phyloP scores from a whole-genome alignment of 2,113 vertebrate genomes.

The Thymallus thymallus region DNA sequence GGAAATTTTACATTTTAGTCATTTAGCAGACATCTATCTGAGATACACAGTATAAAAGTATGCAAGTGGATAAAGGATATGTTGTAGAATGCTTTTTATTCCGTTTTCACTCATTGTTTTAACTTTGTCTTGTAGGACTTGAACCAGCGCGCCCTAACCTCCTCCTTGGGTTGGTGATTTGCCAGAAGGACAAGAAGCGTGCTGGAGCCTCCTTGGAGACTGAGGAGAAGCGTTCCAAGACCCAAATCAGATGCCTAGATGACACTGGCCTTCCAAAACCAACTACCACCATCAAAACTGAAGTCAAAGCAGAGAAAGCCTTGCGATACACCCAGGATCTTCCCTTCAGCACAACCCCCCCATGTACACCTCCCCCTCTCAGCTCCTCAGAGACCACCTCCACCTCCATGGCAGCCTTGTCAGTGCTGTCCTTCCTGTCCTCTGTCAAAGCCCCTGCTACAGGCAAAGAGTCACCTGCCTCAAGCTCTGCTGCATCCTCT shows the following conservation, averaged over 20 bases:
- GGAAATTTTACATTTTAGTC: neutral
- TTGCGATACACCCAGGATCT: constrained; percentile 69
- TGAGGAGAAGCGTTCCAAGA: constrained; percentile 85
- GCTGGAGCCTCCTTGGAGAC: constrained; percentile 61
- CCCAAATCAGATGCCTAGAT: constrained; percentile 69
- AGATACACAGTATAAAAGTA: neutral
- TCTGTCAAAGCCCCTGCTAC: constrained; percentile 72
- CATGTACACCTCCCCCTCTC: constrained; percentile 81
- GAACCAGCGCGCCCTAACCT: constrained; percentile 94
- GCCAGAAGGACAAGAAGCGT: constrained; percentile 90
- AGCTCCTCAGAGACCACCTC: constrained; percentile 64
- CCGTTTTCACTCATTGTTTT: neutral
- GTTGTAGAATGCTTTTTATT: constrained; percentile 11
- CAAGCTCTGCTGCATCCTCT: constrained; percentile 40
- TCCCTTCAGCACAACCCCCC: constrained; percentile 78
- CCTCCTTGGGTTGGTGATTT: constrained; percentile 92
- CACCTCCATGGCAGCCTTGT: constrained; percentile 54
- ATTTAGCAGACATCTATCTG: neutral
- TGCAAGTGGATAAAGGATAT: neutral
- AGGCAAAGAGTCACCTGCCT: constrained; percentile 56
- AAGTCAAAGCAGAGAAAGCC: constrained; percentile 65
- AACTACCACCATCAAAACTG: constrained; percentile 38
- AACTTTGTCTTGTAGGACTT: constrained; percentile 78
- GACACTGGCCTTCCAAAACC: constrained; percentile 73
- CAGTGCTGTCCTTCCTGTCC: constrained; percentile 75